Conservation (phyloP, 2,888 invertebrate genomes). For the Plutella xylostella region DNA sequence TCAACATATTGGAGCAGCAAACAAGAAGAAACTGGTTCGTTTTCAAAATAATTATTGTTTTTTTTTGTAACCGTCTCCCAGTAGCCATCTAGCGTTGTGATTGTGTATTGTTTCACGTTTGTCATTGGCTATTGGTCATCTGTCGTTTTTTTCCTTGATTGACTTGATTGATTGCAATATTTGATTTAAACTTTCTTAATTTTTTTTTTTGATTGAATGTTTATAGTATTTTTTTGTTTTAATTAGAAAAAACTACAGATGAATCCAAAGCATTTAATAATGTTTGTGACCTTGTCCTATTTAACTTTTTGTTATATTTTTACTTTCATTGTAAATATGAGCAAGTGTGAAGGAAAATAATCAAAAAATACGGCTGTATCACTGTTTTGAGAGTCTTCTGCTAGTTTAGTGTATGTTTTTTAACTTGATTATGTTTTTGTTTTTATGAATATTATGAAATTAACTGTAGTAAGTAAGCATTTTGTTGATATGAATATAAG, state of each 20-base stretch:
- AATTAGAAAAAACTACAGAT: not conserved
- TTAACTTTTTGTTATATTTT: too few relatives aligned
- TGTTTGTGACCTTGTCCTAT: too few relatives aligned
- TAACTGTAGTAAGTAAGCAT: not conserved
- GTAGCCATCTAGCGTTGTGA: constrained; percentile 43
- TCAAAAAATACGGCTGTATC: constrained; percentile 28
- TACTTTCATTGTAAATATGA: constrained; percentile 62
- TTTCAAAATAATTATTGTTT: constrained; percentile 22
- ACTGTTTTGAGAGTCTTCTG: constrained; percentile 39
- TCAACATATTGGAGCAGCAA: constrained; percentile 61
- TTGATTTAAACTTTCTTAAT: not conserved
- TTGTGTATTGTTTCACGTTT: constrained; percentile 51
- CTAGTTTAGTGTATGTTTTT: not conserved
- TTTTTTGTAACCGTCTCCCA: constrained; percentile 24
- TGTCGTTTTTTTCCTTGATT: constrained; percentile 30
- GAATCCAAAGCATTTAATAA: too few relatives aligned
- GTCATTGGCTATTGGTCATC: constrained; percentile 35
- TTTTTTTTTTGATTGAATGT: not conserved
- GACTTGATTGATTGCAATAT: too few relatives aligned
- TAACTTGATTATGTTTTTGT: not conserved
- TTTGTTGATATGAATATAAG: not conserved
- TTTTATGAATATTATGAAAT: not conserved
- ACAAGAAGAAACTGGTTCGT: constrained; percentile 61
- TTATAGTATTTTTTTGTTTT: constrained; percentile 1
- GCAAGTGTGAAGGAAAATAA: constrained; percentile 55